phyloP scores from a whole-genome alignment of 2,888 invertebrate species.

The Drosophila picticornis region DNA sequence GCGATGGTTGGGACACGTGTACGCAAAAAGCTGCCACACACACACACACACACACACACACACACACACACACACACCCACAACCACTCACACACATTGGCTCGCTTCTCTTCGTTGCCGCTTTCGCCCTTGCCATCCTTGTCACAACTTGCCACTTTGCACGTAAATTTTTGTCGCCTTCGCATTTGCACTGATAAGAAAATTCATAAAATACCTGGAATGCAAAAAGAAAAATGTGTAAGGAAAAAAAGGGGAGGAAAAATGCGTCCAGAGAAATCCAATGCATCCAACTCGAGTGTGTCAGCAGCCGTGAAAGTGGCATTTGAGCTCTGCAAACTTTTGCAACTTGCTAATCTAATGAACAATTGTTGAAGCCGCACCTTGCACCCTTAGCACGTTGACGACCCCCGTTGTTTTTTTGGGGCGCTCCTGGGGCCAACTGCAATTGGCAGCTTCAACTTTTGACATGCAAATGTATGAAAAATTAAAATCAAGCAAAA shows the following conservation, averaged over 20 bases:
- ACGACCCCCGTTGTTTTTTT: neutral
- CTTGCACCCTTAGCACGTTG: slow-evolving; percentile 65
- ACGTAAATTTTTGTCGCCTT: slow-evolving; percentile 75
- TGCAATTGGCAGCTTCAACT: slow-evolving; percentile 70
- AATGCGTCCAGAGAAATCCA: slow-evolving; percentile 50
- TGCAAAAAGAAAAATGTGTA: slow-evolving; percentile 25
- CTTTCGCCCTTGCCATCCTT: slow-evolving; percentile 26
- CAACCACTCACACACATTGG: slow-evolving; percentile 2
- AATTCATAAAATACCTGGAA: slow-evolving; percentile 77
- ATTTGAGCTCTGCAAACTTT: slow-evolving; percentile 76
- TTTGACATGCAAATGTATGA: slow-evolving; percentile 56
- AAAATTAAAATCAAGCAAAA: slow-evolving; percentile 54
- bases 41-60: slow-evolving; percentile 3
- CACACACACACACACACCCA: neutral
- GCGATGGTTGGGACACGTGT: slow-evolving; percentile 33
- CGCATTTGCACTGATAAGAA: slow-evolving; percentile 77
- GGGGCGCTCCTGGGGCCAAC: slow-evolving; percentile 45
- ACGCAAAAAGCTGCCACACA: slow-evolving; percentile 41
- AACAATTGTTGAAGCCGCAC: slow-evolving; percentile 74
- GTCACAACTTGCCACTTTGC: slow-evolving; percentile 80
- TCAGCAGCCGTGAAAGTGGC: slow-evolving; percentile 78
- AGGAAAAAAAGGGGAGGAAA: slow-evolving; percentile 7
- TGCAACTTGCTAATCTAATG: slow-evolving; percentile 79
- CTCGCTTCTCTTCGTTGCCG: slow-evolving; percentile 22
- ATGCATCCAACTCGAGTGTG: slow-evolving; percentile 70